Evolutionary conservation across 2,113 vertebrate species (phyloP).

Genomic region (Nothobranchius kuhntae): DNA sequence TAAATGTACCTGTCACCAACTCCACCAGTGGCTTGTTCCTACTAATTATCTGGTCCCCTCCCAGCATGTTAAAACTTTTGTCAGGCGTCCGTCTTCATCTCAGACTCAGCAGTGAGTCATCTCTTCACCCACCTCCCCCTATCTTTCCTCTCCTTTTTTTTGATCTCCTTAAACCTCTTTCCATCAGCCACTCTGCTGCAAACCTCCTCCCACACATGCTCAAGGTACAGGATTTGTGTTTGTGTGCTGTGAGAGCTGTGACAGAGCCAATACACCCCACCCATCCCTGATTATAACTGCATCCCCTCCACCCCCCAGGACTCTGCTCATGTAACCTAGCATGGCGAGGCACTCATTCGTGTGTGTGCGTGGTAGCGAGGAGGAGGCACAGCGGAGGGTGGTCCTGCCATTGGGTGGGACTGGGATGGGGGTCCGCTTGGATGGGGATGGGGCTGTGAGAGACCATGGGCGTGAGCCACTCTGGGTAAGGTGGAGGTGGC

Average conservation of each 20-base stretch:
- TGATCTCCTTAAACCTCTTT: conserved; percentile 42
- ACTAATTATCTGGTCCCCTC: conserved; percentile 36
- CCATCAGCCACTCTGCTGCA: conserved; percentile 19
- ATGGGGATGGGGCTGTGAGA: conserved; percentile 55
- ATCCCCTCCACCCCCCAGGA: conserved; percentile 1
- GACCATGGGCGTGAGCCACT: conserved; percentile 43
- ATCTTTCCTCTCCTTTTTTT: conserved; percentile 22
- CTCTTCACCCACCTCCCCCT: conserved; percentile 35
- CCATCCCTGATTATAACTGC: neutral
- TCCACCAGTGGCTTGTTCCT: conserved; percentile 24
- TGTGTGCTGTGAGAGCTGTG: conserved; percentile 34
- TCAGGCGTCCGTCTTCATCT: conserved; percentile 49
- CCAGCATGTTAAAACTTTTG: conserved; percentile 41
- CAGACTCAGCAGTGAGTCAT: conserved; percentile 52
- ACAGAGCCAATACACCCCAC: conserved; percentile 26
- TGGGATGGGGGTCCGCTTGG: conserved; percentile 65
- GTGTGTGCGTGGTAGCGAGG: conserved; percentile 87
- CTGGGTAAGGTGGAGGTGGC: conserved; percentile 67
- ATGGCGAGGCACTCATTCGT: conserved; percentile 91
- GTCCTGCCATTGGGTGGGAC: conserved; percentile 65
- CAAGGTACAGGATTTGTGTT: conserved; percentile 31
- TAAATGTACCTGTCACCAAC: conserved; percentile 32
- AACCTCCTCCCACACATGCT: conserved; percentile 37
- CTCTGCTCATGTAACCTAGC: conserved; percentile 70
- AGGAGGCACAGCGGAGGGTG: conserved; percentile 79